A percentile compares a stretch with the other conserved stretches of the same genome.
These are phyloP conservation scores for Glareola pratincola DNA, from an alignment of 2,113 vertebrate species.

Conservation along the genomic window DNA sequence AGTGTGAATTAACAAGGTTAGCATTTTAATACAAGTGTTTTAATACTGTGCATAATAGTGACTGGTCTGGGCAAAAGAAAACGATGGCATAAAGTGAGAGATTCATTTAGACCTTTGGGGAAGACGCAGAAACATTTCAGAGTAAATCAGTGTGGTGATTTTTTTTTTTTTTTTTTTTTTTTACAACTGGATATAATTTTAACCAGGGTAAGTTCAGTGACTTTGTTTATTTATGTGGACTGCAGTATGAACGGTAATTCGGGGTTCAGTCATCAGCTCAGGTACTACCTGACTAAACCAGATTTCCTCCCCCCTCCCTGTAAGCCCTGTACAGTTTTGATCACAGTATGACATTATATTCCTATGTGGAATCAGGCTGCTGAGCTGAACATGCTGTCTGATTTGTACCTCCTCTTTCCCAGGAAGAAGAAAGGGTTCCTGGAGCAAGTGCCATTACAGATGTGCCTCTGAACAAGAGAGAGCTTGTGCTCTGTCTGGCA, in stretches of 20 bases:
- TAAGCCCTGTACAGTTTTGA: background rate
- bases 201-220: background rate
- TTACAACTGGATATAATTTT: background rate
- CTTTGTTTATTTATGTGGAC: background rate
- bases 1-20: background rate
- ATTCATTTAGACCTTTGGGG: background rate
- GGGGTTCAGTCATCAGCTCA: background rate
- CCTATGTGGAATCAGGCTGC: background rate
- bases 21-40: background rate
- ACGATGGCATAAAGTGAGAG: background rate
- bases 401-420: background rate
- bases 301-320: fast-evolving
- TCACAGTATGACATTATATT: background rate
- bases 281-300: background rate
- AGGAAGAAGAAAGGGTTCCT: background rate
- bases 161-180: background rate
- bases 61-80: background rate
- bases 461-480: background rate
- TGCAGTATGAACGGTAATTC: background rate
- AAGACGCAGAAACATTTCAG: background rate
- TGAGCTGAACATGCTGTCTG: background rate
- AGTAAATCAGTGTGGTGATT: background rate
- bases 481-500: background rate
- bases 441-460: background rate
- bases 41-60: background rate